These are phyloP conservation scores for Dicrostonyx torquatus DNA, from an alignment of 2,797 vertebrate genomes.

Conservation along the genomic window DNA sequence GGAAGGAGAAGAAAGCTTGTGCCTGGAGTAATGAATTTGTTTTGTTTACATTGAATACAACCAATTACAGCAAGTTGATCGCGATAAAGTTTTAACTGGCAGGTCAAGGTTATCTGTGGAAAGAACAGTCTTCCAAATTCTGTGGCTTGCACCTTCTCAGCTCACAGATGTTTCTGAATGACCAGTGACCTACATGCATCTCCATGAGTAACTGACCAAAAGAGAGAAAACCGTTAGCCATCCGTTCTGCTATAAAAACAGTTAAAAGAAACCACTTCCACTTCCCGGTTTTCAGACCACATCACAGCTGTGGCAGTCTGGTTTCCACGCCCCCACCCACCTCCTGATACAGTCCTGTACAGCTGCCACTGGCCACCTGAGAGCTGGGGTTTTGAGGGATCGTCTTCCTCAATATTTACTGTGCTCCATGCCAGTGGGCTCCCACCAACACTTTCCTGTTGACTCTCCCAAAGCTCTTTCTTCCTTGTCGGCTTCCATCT, in stretches of 20 bases:
- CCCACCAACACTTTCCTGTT: not conserved
- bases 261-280: constrained; percentile 24
- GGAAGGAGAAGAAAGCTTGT: not conserved
- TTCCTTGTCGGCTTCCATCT: not conserved
- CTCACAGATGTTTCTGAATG: constrained; percentile 17
- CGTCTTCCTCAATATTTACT: not conserved
- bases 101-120: constrained; percentile 3
- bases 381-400: not conserved
- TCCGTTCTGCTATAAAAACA: constrained; percentile 46
- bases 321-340: not conserved
- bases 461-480: not conserved
- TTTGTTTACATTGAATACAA: constrained; percentile 14
- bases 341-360: not conserved
- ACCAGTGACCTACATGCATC: not conserved
- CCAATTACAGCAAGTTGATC: not conserved
- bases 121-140: not conserved
- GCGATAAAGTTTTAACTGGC: not conserved
- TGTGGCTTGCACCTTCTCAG: not conserved
- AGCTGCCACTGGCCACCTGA: not conserved
- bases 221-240: constrained; percentile 19
- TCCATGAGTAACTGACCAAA: not conserved
- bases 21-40: not conserved
- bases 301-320: not conserved
- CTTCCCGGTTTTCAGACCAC: constrained; percentile 25
- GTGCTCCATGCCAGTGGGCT: not conserved